phyloP scores from a whole-genome alignment of 2,888 invertebrate genomes.

The Drosophila histrio region DNA sequence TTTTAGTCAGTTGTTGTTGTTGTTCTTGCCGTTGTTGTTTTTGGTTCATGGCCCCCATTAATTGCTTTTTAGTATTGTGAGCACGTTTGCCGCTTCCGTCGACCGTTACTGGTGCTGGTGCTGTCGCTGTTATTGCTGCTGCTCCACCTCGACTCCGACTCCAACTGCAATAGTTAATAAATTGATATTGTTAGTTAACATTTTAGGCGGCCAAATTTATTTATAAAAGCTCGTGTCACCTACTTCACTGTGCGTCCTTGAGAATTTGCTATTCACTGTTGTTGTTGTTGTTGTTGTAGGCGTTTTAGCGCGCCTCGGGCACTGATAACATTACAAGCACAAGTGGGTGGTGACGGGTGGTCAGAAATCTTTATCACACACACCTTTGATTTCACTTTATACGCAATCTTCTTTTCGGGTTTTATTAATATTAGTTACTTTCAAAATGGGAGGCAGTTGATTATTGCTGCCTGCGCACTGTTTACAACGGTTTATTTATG shows the following conservation, averaged over 20 bases:
- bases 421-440: neutral
- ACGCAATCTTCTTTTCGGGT: neutral
- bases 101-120: conserved; percentile 9
- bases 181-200: conserved; percentile 18
- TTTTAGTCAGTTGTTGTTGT: conserved; percentile 25
- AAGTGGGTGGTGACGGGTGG: conserved; percentile 47
- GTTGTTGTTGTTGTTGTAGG: conserved; percentile 39
- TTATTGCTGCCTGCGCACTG: neutral
- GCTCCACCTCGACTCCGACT: neutral
- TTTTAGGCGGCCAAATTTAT: conserved; percentile 27
- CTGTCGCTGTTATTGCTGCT: conserved; percentile 10
- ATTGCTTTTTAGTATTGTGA: conserved; percentile 56
- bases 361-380: conserved; percentile 34
- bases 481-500: conserved; percentile 31
- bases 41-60: conserved; percentile 66
- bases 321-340: conserved; percentile 66
- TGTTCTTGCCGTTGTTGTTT: conserved; percentile 30
- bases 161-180: conserved; percentile 33
- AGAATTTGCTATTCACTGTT: conserved; percentile 22
- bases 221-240: conserved; percentile 37
- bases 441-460: neutral
- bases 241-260: conserved; percentile 56
- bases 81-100: conserved; percentile 61
- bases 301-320: conserved; percentile 61
- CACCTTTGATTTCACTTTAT: conserved; percentile 26